Percentiles rank a stretch among this genome's conserved stretches.
Conservation (phyloP, 2,797 vertebrate genomes). For the Myotis myotis region DNA sequence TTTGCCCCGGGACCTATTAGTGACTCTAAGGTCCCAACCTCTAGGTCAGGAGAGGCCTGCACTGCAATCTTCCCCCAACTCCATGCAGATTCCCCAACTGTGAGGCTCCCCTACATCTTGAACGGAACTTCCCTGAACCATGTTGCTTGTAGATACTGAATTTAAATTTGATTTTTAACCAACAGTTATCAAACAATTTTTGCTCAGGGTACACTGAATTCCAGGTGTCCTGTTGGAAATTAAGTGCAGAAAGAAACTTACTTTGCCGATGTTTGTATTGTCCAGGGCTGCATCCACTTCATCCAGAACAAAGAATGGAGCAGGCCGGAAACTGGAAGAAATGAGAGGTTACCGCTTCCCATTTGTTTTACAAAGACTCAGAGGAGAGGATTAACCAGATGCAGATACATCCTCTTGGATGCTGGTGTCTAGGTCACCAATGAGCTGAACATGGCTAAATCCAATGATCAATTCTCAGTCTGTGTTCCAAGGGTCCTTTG, state of each 20-base stretch:
- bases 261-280: constrained; percentile 96
- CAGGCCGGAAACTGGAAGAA: constrained; percentile 91
- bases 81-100: not conserved
- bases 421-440: not conserved
- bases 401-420: not conserved
- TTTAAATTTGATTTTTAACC: not conserved
- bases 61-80: not conserved
- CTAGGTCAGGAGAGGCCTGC: not conserved
- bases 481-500: rapidly evolving
- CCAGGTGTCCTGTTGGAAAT: not conserved
- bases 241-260: constrained; percentile 73
- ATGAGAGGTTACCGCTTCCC: not conserved
- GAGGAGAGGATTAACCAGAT: not conserved
- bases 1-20: not conserved
- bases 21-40: not conserved
- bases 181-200: not conserved
- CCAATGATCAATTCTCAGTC: rapidly evolving
- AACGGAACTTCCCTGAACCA: not conserved
- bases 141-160: not conserved
- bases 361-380: not conserved
- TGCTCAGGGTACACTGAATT: not conserved
- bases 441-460: rapidly evolving
- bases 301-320: constrained; percentile 95
- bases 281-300: constrained; percentile 98
- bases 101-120: not conserved